Conservation (phyloP, 2,113 vertebrate genomes). For the Hippocampus guttulatus region DNA sequence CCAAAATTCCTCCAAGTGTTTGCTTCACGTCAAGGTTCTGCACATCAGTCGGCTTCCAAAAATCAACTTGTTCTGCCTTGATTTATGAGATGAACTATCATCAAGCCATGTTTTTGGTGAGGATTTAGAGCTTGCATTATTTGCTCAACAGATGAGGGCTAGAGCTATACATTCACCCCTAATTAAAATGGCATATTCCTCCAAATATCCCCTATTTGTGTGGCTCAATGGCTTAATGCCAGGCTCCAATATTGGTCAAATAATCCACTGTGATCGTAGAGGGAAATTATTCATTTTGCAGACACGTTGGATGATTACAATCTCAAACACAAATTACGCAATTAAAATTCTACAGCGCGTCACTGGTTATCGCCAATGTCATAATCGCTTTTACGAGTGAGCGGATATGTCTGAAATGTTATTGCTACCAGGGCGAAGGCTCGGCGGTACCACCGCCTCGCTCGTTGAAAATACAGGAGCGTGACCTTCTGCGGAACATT, state of each 20-base stretch:
- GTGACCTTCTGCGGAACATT: constrained; percentile 81
- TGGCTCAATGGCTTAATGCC: constrained; percentile 1
- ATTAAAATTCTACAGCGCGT: constrained; percentile 22
- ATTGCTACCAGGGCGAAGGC: constrained; percentile 65
- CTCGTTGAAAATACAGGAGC: constrained; percentile 85
- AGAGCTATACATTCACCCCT: background rate
- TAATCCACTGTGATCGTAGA: constrained; percentile 11
- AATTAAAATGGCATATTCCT: constrained; percentile 6
- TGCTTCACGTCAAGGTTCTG: background rate
- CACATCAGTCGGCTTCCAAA: background rate
- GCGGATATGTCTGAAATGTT: background rate
- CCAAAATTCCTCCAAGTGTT: background rate
- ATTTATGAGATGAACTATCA: background rate
- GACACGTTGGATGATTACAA: constrained; percentile 21
- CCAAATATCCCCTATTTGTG: constrained; percentile 5
- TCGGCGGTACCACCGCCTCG: constrained; percentile 71
- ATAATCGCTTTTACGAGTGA: constrained; percentile 8
- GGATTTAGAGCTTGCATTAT: background rate
- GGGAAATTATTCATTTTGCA: constrained; percentile 23
- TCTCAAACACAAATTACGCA: constrained; percentile 1
- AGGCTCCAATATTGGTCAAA: background rate
- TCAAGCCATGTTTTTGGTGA: background rate
- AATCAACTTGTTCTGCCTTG: background rate
- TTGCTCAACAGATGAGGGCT: background rate
- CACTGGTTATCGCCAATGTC: background rate